Evolutionary conservation across 1,140 invertebrate species (phyloP), one percentile per base, ranked within the genome.

Genomic region (Globodera rostochiensis): DNA sequence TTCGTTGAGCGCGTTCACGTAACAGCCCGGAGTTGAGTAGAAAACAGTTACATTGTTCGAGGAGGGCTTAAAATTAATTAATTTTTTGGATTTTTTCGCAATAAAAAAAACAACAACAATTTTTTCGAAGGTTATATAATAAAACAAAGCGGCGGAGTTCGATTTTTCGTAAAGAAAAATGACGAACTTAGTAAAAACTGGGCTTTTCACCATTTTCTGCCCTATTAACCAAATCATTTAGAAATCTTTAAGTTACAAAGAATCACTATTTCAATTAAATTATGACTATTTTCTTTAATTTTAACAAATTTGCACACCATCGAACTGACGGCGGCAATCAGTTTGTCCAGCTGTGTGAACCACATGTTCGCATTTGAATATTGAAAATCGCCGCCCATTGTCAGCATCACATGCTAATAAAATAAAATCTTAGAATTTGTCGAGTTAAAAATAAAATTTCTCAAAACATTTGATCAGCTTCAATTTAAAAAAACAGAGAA

Each of bases 21-120:
- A 98, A 89, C 96, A 98, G 0, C 94, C 93, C 0, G 96, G 96
- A 0, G 96, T 98, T 0, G 96, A 98, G 90, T 98, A 95, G 74
- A 94, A 91, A 8, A 95, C 87, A 86, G 95, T 94, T 0, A 96
- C 91, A 4, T 93, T 92, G 0, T 57, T 92, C 92, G 77, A 92
- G 74, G 75, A 77, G 90, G 92, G 50, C 73, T 47, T 15, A 53
- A 60, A 60, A 60, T 15, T 60, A 60, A 36, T 36, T 36, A 36
- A 36, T 2, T 36, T 36, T 36, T 36, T 36, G 36, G 2, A 36
- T 36, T 60, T 60, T 60, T n/a, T 15, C 1, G 15, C 5, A 60
- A 13, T 13, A 6, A 60, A 60, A 60, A 11, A 15, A 60, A 60
- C 1, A 19, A 25, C 25, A 15, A 64, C 0, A 64, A 19, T 19